Conservation (phyloP, 1,140 invertebrate genomes). For the Antheraea pernyi region DNA sequence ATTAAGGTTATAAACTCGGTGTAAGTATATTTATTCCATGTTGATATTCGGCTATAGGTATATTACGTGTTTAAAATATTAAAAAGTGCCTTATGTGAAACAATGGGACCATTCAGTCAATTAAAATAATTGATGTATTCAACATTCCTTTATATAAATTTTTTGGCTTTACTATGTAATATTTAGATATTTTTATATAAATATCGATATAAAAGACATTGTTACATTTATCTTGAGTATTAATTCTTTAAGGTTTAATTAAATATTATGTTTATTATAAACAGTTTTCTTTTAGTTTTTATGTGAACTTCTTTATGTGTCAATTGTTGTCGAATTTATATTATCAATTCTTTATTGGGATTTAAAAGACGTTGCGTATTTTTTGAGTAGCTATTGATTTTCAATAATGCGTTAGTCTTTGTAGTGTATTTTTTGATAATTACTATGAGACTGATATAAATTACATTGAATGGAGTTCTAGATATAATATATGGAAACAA, state of each 20-base stretch:
- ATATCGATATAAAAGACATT: constrained; percentile 55
- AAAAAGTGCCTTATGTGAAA: constrained; percentile 55
- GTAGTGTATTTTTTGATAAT: no score
- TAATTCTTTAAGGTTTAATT: constrained; percentile 62
- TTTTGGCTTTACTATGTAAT: constrained; percentile 46
- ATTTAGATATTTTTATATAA: constrained; percentile 50
- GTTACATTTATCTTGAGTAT: constrained; percentile 73
- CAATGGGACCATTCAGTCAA: constrained; percentile 56
- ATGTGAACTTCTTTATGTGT: background rate
- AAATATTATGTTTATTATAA: constrained; percentile 60
- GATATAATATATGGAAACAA: no score
- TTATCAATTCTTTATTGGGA: no score
- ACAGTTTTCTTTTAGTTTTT: constrained; percentile 32
- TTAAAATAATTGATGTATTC: constrained; percentile 49
- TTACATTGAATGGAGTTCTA: no score
- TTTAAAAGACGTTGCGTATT: no score
- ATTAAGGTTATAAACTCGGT: constrained; percentile 38
- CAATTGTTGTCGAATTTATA: background rate
- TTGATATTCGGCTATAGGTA: constrained; percentile 29
- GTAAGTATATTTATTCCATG: constrained; percentile 47
- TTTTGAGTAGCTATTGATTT: no score
- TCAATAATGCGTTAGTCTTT: no score
- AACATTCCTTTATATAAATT: constrained; percentile 65
- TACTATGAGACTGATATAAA: no score
- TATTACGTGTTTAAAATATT: constrained; percentile 29